phyloP scores from a whole-genome alignment of 2,797 vertebrate genomes.

The Babyrousa celebensis region DNA sequence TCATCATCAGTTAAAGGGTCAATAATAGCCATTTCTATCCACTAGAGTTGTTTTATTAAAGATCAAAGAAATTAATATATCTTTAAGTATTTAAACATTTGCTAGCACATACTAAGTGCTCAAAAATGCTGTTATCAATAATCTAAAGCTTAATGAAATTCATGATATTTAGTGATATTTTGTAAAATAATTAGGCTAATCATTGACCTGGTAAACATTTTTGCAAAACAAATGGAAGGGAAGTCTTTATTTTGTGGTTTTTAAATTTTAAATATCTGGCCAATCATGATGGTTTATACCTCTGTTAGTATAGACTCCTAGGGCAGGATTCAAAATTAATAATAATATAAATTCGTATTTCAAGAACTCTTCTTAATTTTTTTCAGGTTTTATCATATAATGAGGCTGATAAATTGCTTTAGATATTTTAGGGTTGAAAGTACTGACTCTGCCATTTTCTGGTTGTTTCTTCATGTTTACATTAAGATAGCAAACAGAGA shows the following conservation, averaged over 20 bases:
- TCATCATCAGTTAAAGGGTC: not conserved
- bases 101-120: not conserved
- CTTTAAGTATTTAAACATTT: not conserved
- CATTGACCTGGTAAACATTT: not conserved
- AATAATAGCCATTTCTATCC: not conserved
- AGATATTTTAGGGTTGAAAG: not conserved
- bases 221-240: not conserved
- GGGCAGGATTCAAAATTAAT: not conserved
- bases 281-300: not conserved
- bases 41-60: conserved; percentile 26
- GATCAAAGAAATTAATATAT: not conserved
- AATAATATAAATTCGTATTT: not conserved
- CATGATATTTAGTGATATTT: conserved; percentile 15
- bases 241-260: not conserved
- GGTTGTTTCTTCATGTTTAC: not conserved
- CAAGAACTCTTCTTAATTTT: not conserved
- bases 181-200: not conserved
- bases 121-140: not conserved
- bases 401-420: not conserved
- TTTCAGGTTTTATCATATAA: not conserved
- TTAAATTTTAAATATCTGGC: not conserved
- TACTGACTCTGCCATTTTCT: not conserved
- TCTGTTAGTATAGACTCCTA: not conserved
- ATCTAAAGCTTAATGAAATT: not conserved
- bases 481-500: not conserved